These are phyloP conservation scores for Ruditapes philippinarum DNA, from an alignment of 1,140 invertebrate genomes.

Conservation along the genomic window DNA sequence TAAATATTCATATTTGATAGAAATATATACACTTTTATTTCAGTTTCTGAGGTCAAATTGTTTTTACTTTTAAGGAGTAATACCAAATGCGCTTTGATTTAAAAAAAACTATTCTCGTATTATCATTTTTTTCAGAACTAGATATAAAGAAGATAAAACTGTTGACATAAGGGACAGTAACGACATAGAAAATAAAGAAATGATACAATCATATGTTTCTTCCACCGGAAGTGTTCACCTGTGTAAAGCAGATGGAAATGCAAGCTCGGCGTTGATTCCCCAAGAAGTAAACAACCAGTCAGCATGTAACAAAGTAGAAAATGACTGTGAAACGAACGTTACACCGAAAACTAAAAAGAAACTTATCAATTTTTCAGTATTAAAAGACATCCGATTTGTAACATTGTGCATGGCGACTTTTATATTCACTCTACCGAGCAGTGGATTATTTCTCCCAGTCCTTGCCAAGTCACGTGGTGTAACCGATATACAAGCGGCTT, in stretches of 20 bases:
- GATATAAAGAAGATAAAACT: too few relatives aligned
- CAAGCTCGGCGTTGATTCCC: neutral
- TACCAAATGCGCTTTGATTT: too few relatives aligned
- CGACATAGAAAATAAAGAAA: too few relatives aligned
- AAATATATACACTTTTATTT: too few relatives aligned
- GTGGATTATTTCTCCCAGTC: conserved; percentile 42
- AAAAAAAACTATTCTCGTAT: too few relatives aligned
- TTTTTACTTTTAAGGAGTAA: too few relatives aligned
- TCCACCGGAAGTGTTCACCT: conserved; percentile 26
- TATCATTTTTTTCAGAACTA: too few relatives aligned
- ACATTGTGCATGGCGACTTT: conserved; percentile 28
- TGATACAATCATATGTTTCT: neutral
- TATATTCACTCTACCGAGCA: conserved; percentile 16
- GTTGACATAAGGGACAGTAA: too few relatives aligned
- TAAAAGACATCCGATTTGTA: conserved; percentile 51
- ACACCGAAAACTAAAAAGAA: conserved; percentile 12
- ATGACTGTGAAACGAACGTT: neutral
- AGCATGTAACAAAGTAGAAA: neutral
- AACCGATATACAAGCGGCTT: conserved; percentile 64
- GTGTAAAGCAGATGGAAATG: neutral
- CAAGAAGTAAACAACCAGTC: neutral
- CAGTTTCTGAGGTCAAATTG: too few relatives aligned
- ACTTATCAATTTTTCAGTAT: conserved; percentile 28
- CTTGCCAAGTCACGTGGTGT: conserved; percentile 41
- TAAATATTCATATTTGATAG: too few relatives aligned